These are phyloP conservation scores for Enoplolaimus lenunculus DNA, from an alignment of 2,888 invertebrate species.

Conservation along the genomic window DNA sequence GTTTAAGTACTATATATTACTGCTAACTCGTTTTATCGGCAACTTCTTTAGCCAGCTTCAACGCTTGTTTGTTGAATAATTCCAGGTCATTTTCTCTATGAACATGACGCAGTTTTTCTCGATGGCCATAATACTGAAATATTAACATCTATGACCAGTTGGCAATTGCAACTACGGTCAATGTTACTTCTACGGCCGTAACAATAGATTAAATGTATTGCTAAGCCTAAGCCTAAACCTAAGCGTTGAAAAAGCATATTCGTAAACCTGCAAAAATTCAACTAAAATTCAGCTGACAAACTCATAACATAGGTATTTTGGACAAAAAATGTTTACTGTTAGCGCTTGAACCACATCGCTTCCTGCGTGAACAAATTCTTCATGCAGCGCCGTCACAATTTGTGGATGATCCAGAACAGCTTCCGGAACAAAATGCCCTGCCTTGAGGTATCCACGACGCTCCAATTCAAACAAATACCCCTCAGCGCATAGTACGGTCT, in stretches of 20 bases:
- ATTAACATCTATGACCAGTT: too few relatives aligned
- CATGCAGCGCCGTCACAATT: constrained; percentile 33
- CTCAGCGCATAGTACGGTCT: constrained; percentile 42
- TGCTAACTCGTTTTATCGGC: constrained; percentile 31
- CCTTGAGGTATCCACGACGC: constrained; percentile 45
- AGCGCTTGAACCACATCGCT: constrained; percentile 40
- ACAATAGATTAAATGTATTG: too few relatives aligned
- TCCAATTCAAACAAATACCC: constrained; percentile 45
- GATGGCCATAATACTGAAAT: constrained; percentile 39
- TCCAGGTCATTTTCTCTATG: constrained; percentile 37
- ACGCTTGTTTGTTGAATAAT: constrained; percentile 33
- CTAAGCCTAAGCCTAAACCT: too few relatives aligned
- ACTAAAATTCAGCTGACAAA: too few relatives aligned
- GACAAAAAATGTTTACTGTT: too few relatives aligned
- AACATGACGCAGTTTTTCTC: constrained; percentile 35
- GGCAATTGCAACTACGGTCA: too few relatives aligned
- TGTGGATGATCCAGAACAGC: constrained; percentile 43
- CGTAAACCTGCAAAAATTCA: too few relatives aligned
- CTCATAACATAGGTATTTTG: too few relatives aligned
- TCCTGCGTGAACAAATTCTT: constrained; percentile 40
- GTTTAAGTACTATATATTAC: too few relatives aligned
- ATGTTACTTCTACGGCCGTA: too few relatives aligned
- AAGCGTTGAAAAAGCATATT: too few relatives aligned
- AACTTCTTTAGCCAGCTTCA: constrained; percentile 38
- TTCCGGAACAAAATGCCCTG: constrained; percentile 46